Percentiles rank a stretch among this genome's conserved stretches.
Evolutionary conservation across 2,888 invertebrate species (phyloP).

Genomic region (Sesia apiformis): DNA sequence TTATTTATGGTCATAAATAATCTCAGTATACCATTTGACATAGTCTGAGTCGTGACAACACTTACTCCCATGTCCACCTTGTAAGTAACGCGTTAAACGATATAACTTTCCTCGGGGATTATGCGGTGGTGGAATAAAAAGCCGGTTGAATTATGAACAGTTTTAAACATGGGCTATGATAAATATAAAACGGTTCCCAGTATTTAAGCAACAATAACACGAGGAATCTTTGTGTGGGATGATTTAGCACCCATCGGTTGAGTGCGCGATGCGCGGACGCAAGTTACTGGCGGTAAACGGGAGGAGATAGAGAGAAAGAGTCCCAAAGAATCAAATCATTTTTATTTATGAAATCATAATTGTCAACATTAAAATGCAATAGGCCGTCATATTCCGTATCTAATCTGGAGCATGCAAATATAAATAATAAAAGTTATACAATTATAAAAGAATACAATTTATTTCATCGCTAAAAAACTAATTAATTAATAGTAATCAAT

Average conservation of each 20-base stretch:
- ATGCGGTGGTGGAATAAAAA: neutral
- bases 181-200: conserved; percentile 19
- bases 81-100: neutral
- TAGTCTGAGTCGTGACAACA: neutral
- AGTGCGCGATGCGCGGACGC: conserved; percentile 15
- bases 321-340: too few species aligned
- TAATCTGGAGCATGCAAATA: too few species aligned
- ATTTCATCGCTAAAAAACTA: too few species aligned
- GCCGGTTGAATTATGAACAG: conserved; percentile 5
- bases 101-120: neutral
- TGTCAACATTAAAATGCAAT: too few species aligned
- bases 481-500: too few species aligned
- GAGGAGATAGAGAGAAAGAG: neutral
- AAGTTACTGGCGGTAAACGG: neutral
- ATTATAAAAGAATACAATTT: too few species aligned
- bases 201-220: conserved; percentile 32
- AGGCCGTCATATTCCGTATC: too few species aligned
- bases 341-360: too few species aligned
- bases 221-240: conserved; percentile 23
- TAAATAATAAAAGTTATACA: too few species aligned
- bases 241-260: conserved; percentile 24
- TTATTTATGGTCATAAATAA: too few species aligned
- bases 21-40: neutral
- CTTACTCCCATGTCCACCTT: neutral
- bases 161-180: conserved; percentile 9